Conservation (phyloP, 2,113 vertebrate genomes). For the Periophthalmodon schlosseri region DNA sequence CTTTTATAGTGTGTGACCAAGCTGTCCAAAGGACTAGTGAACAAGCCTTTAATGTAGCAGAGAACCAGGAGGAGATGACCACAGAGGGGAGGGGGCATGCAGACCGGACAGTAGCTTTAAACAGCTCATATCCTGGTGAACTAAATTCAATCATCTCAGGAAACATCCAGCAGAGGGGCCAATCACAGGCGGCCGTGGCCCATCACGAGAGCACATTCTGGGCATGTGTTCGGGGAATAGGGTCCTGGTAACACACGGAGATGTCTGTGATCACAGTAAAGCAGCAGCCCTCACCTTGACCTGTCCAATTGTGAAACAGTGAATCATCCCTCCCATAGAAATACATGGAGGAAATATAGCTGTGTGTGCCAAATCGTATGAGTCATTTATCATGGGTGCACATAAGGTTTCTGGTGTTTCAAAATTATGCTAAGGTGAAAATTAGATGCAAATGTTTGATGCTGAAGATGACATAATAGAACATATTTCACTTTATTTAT, state of each 20-base stretch:
- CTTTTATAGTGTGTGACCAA: slow-evolving; percentile 40
- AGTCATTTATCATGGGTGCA: no score
- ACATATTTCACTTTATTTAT: no score
- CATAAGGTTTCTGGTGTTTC: no score
- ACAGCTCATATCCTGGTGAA: slow-evolving; percentile 59
- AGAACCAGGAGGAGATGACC: neutral
- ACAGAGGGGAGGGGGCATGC: neutral
- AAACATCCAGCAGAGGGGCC: slow-evolving; percentile 47
- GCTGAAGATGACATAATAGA: no score
- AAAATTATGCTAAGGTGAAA: no score
- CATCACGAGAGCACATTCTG: slow-evolving; percentile 38
- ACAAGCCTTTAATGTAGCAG: slow-evolving; percentile 30
- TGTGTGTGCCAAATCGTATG: neutral
- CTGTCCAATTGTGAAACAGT: slow-evolving; percentile 12
- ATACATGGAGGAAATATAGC: slow-evolving; percentile 25
- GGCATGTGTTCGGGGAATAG: slow-evolving; percentile 28
- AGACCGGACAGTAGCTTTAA: slow-evolving; percentile 22
- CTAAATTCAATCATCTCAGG: slow-evolving; percentile 70
- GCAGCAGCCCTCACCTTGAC: slow-evolving; percentile 23
- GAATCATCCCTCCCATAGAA: neutral
- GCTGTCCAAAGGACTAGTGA: slow-evolving; percentile 30
- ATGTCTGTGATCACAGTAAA: slow-evolving; percentile 20
- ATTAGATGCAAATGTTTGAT: no score
- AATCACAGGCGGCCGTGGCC: slow-evolving; percentile 44
- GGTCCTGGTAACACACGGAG: neutral